Percentiles rank a stretch among this genome's conserved stretches.
These are phyloP conservation scores for Brienomyrus longianalis DNA, from an alignment of 2,113 vertebrate genomes.

Conservation along the genomic window DNA sequence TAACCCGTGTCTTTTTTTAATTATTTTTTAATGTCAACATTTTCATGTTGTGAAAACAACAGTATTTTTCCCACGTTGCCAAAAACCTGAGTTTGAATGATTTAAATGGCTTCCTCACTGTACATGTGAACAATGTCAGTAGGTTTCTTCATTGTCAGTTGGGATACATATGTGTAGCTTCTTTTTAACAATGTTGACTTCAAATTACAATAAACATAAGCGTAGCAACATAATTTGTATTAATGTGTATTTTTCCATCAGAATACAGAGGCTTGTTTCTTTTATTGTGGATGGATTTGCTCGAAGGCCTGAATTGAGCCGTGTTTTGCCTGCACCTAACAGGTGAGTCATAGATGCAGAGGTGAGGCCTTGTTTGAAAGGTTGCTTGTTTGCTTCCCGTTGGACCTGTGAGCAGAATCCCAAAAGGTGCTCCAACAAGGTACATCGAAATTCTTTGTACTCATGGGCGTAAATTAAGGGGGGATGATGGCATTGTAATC, in stretches of 20 bases:
- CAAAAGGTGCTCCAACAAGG: not conserved
- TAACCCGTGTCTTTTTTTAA: not conserved
- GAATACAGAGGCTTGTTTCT: not conserved
- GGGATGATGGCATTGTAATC: not conserved
- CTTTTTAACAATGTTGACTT: not conserved
- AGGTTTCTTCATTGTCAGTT: not conserved
- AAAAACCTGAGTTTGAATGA: not conserved
- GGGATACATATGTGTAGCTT: not conserved
- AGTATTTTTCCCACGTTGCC: not conserved
- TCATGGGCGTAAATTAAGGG: not conserved
- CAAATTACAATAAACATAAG: conserved; percentile 10
- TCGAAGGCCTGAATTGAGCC: not conserved
- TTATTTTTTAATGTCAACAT: not conserved
- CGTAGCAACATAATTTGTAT: not conserved
- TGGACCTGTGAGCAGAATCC: not conserved
- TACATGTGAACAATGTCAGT: not conserved
- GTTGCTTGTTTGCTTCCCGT: not conserved
- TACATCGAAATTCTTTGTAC: not conserved
- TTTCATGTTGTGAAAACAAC: not conserved
- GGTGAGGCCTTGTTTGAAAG: not conserved
- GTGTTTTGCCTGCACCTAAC: not conserved
- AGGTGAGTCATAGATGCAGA: not conserved
- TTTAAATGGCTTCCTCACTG: not conserved
- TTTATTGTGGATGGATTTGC: not conserved
- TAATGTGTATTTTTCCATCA: not conserved